Evolutionary conservation across 2,888 invertebrate genomes (phyloP), one percentile per base, ranked within the genome.

Genomic region (Andrena marginata): DNA sequence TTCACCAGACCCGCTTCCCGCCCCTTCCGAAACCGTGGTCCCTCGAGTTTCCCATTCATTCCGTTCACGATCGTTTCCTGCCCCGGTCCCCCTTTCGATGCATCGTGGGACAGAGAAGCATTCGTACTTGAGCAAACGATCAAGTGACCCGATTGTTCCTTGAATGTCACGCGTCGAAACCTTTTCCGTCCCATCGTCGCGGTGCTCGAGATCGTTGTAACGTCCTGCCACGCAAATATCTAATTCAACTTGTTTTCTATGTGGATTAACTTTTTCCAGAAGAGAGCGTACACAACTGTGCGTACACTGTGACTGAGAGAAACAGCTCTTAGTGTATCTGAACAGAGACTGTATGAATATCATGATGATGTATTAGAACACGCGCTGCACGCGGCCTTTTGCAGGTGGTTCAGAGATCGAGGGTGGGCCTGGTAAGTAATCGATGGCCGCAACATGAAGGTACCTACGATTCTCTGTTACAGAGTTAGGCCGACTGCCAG

Each of bases 261-360:
- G 93, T 93, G 93, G 93, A 93, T 94, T 94, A 93, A 94, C 92
- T 93, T 93, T 94, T 93, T 93, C 90, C 93, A 93, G 93, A 93
- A 92, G 89, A 89, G 90, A 87, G 77, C 85, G 83, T 86, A 80
- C 85, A 88, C 90, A 88, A 88, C 89, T 89, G 80, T 90, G 90
- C 90, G 89, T 92, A 91, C 91, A 92, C 92, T 92, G 92, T 92
- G 92, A 89, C 89, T 91, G 90, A 89, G 90, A 91, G 90, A 92
- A 88, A 91, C 90, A 88, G 89, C 87, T 90, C 89, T 89, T 89
- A 92, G 88, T 89, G 90, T 92, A 90, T 90, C 91, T 92, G 91
- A 92, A 92, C 91, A 92, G 91, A 92, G 91, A 93, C 92, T 92
- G 90, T 93, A 92, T 92, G 92, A 91, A 93, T 93, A 92, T 93